A percentile compares a stretch with the other conserved stretches of the same genome.
phyloP scores from a whole-genome alignment of 2,113 vertebrate genomes.

The Sceloporus undulatus region DNA sequence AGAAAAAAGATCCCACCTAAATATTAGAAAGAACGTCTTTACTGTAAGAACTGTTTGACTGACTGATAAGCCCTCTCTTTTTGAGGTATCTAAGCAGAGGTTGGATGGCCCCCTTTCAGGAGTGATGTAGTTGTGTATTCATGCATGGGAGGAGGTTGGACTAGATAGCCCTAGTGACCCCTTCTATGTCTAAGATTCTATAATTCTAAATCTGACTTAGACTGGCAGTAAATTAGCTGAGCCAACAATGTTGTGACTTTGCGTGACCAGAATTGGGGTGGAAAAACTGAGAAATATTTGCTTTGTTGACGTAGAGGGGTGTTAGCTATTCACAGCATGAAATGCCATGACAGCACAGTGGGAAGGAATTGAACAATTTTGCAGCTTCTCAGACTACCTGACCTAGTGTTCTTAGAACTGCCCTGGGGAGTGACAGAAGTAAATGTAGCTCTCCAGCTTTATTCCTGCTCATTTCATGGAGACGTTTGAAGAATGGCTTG shows the following conservation, averaged over 20 bases:
- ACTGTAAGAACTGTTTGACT: no score
- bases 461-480: slow-evolving; percentile 74
- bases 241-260: slow-evolving; percentile 58
- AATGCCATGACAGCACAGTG: slow-evolving; percentile 73
- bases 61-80: no score
- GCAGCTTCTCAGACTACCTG: slow-evolving; percentile 69
- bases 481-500: slow-evolving; percentile 50
- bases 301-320: slow-evolving; percentile 71
- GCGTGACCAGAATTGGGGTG: slow-evolving; percentile 66
- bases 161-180: no score
- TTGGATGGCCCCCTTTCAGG: no score
- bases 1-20: no score
- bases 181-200: no score
- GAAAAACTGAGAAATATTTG: slow-evolving; percentile 71
- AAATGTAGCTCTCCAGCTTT: slow-evolving; percentile 67
- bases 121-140: no score
- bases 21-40: no score
- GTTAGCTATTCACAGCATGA: slow-evolving; percentile 77
- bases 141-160: no score
- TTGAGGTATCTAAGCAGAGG: no score
- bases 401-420: slow-evolving; percentile 66
- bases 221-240: slow-evolving; percentile 75
- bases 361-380: slow-evolving; percentile 75
- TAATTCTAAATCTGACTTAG: slow-evolving; percentile 67
- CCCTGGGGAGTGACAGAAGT: slow-evolving; percentile 59